These are phyloP conservation scores for Gila robusta DNA, from an alignment of 2,797 vertebrate species.

Conservation along the genomic window DNA sequence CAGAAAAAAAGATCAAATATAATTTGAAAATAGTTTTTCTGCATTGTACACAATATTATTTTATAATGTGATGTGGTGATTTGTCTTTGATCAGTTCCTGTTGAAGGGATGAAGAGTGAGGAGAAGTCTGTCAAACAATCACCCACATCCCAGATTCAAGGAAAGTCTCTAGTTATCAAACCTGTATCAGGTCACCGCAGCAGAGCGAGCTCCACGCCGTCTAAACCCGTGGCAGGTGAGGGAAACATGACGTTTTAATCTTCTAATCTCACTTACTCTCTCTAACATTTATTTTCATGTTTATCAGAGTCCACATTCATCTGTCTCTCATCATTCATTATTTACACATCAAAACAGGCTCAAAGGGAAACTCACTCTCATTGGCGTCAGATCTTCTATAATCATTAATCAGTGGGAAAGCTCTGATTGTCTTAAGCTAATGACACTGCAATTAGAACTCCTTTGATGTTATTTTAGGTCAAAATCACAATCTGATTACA, in stretches of 20 bases:
- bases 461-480: not conserved
- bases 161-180: conserved; percentile 48
- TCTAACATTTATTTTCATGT: not conserved
- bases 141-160: conserved; percentile 52
- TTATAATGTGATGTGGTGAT: not conserved
- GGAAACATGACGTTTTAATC: not conserved
- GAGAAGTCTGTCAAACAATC: conserved; percentile 63
- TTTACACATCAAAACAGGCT: conserved; percentile 23
- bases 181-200: conserved; percentile 29
- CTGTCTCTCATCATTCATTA: conserved; percentile 21
- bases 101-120: conserved; percentile 56
- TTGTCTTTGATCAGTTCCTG: conserved; percentile 43
- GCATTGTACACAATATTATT: not conserved
- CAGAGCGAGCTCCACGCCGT: conserved; percentile 38
- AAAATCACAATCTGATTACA: conserved; percentile 9
- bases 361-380: not conserved
- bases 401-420: conserved; percentile 42
- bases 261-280: not conserved
- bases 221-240: conserved; percentile 42
- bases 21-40: not conserved
- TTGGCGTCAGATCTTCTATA: not conserved
- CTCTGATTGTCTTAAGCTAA: conserved; percentile 9
- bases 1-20: not conserved
- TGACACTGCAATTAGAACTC: not conserved
- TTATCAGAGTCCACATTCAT: not conserved